phyloP scores from a whole-genome alignment of 2,113 vertebrate genomes.

The Callorhinus ursinus region DNA sequence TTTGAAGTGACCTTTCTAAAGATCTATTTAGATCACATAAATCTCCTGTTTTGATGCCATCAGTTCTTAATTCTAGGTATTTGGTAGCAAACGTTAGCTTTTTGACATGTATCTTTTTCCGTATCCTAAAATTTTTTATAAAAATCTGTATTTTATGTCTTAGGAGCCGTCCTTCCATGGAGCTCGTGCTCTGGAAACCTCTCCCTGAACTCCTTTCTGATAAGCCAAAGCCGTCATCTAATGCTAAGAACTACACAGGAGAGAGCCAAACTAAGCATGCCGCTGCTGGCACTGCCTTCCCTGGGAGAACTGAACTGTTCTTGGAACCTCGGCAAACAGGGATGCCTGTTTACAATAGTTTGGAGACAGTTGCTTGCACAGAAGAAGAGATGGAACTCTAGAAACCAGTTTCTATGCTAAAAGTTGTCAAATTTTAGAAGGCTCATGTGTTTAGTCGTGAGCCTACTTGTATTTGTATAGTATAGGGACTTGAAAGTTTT shows the following conservation, averaged over 20 bases:
- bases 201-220: conserved; percentile 87
- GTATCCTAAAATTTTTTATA: conserved; percentile 10
- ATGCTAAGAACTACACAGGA: conserved; percentile 82
- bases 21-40: background rate
- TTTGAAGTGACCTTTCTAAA: conserved; percentile 27
- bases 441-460: conserved; percentile 69
- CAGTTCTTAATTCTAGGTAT: background rate
- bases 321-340: conserved; percentile 78
- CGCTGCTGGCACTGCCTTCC: conserved; percentile 76
- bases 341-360: conserved; percentile 76
- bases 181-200: conserved; percentile 89
- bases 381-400: conserved; percentile 90
- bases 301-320: conserved; percentile 82
- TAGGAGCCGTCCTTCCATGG: conserved; percentile 90
- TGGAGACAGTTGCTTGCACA: conserved; percentile 78
- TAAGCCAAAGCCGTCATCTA: conserved; percentile 82
- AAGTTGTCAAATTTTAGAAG: conserved; percentile 72
- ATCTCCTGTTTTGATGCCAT: conserved; percentile 4
- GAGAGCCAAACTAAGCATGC: conserved; percentile 76
- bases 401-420: conserved; percentile 68
- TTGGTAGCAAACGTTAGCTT: conserved; percentile 1
- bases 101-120: background rate
- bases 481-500: conserved; percentile 70
- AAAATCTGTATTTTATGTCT: conserved; percentile 65
- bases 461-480: conserved; percentile 37